These are phyloP conservation scores for Eumacrocentrus americanus DNA, from an alignment of 2,888 invertebrate genomes.

Conservation along the genomic window DNA sequence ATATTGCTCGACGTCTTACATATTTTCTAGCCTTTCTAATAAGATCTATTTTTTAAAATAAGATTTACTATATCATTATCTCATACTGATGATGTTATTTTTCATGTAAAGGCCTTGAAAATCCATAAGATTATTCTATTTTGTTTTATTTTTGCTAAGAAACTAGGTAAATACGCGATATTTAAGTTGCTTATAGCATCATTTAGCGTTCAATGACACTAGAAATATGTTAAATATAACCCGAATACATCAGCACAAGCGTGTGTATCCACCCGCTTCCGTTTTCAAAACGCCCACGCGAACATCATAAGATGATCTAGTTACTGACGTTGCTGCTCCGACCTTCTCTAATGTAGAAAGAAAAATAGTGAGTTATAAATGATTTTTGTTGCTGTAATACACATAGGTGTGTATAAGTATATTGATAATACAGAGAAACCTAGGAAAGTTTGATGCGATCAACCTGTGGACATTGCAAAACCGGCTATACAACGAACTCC, in stretches of 20 bases:
- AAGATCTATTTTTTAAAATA: background rate
- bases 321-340: background rate
- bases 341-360: background rate
- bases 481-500: background rate
- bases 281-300: slow-evolving; percentile 2
- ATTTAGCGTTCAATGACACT: slow-evolving; percentile 44
- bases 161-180: too few species aligned
- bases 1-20: background rate
- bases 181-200: too few species aligned
- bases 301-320: too few species aligned
- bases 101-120: too few species aligned
- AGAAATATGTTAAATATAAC: slow-evolving; percentile 44
- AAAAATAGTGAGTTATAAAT: background rate
- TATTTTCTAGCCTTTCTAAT: background rate
- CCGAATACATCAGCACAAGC: slow-evolving; percentile 32
- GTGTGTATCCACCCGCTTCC: slow-evolving; percentile 11
- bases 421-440: background rate
- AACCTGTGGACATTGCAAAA: too few species aligned
- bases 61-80: too few species aligned
- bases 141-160: too few species aligned
- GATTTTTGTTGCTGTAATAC: background rate
- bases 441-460: too few species aligned
- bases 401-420: background rate
- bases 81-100: background rate
- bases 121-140: too few species aligned